phyloP scores from a whole-genome alignment of 2,888 invertebrate species.

The Polyommatus iphigenia region DNA sequence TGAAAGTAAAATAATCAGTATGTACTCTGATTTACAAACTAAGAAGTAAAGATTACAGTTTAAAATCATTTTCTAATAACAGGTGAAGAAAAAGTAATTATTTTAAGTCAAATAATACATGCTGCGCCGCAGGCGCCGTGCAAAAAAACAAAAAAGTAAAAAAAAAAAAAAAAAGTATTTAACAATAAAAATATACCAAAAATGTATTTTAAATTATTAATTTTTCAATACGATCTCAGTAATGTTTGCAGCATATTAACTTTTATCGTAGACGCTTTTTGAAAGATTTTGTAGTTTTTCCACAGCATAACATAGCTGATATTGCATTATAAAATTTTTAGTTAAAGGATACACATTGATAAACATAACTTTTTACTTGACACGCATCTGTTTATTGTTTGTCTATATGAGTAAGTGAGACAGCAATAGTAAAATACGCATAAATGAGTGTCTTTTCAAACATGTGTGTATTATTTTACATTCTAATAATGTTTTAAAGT shows the following conservation, averaged over 20 bases:
- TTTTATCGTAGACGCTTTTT: background rate
- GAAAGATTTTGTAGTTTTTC: background rate
- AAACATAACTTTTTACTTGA: background rate
- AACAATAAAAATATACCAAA: constrained; percentile 20
- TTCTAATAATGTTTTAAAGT: background rate
- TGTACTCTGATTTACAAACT: background rate
- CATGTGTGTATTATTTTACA: constrained; percentile 1
- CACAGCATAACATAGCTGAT: background rate
- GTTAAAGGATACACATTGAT: background rate
- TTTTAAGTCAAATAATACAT: background rate
- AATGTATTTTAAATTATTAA: constrained; percentile 27
- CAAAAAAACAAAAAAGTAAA: background rate
- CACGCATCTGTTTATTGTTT: background rate
- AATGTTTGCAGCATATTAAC: constrained; percentile 6
- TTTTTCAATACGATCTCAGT: constrained; percentile 27
- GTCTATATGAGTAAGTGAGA: constrained; percentile 1
- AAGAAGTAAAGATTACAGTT: background rate
- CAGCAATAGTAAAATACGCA: constrained; percentile 2
- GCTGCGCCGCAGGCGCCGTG: background rate
- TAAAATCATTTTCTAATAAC: background rate
- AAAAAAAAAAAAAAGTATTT: background rate
- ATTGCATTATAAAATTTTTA: background rate
- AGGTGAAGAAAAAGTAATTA: background rate
- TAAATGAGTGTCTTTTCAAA: constrained; percentile 13
- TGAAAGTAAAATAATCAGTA: background rate